Conservation (phyloP, 2,113 vertebrate species). For the Empidonax alnorum region DNA sequence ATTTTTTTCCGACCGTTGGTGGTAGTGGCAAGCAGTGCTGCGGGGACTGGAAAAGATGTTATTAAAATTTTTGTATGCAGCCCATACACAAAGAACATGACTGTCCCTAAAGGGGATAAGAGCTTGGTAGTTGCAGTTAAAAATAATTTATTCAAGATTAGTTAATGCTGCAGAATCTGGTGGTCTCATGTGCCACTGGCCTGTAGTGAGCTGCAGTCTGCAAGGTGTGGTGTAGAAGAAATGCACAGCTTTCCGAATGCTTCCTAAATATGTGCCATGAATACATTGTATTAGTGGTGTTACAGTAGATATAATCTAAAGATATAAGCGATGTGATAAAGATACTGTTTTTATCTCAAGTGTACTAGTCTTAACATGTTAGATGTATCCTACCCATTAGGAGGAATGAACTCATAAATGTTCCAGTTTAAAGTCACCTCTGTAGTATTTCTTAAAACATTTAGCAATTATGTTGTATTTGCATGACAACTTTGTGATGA, state of each 20-base stretch:
- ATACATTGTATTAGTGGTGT: not conserved
- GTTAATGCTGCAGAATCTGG: not conserved
- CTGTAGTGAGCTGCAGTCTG: not conserved
- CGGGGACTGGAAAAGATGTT: not conserved
- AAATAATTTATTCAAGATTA: slow-evolving; percentile 2
- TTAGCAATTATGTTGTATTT: not conserved
- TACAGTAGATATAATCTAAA: not conserved
- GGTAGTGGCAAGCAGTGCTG: not conserved
- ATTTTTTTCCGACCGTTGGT: not conserved
- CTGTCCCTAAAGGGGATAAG: not conserved
- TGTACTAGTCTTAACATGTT: not conserved
- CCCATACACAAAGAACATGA: not conserved
- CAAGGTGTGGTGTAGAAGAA: not conserved
- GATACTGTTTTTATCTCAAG: not conserved
- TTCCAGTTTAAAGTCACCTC: not conserved
- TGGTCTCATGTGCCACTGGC: not conserved
- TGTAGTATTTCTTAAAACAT: not conserved
- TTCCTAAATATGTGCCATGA: not conserved
- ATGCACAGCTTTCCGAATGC: not conserved
- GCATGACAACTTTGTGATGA: not conserved
- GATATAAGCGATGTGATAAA: not conserved
- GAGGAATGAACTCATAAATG: not conserved
- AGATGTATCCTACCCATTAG: not conserved
- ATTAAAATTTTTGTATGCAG: not conserved
- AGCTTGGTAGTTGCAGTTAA: not conserved